Conservation (phyloP, 2,797 vertebrate genomes). For the Coracias cyanogaster region DNA sequence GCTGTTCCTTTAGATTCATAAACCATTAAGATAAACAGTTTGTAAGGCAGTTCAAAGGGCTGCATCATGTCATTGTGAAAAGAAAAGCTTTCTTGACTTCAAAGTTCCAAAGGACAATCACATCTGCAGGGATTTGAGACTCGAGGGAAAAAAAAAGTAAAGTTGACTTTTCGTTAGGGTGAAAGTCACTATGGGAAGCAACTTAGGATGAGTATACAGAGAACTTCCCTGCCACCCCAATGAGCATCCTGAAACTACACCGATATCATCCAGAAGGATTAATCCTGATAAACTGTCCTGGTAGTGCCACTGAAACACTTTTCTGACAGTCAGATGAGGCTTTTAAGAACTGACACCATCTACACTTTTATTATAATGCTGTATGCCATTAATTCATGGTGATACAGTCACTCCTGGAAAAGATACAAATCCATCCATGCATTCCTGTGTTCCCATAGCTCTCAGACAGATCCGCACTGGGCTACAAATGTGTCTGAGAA, state of each 20-base stretch:
- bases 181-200: neutral
- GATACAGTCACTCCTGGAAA: neutral
- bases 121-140: neutral
- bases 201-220: neutral
- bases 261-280: neutral
- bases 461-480: neutral
- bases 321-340: neutral
- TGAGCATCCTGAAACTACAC: neutral
- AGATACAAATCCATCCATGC: neutral
- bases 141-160: rapidly evolving
- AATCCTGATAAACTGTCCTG: neutral
- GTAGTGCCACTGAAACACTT: neutral
- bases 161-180: neutral
- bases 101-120: neutral
- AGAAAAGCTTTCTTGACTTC: neutral
- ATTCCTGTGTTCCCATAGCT: neutral
- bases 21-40: neutral
- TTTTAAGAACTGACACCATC: neutral
- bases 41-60: neutral
- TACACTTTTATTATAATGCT: neutral
- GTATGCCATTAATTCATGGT: neutral
- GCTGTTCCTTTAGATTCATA: neutral
- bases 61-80: neutral
- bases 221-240: neutral
- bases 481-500: neutral